Evolutionary conservation across 92 coral and sea anemone species (phyloP).

Genomic region (Micromussa lordhowensis): DNA sequence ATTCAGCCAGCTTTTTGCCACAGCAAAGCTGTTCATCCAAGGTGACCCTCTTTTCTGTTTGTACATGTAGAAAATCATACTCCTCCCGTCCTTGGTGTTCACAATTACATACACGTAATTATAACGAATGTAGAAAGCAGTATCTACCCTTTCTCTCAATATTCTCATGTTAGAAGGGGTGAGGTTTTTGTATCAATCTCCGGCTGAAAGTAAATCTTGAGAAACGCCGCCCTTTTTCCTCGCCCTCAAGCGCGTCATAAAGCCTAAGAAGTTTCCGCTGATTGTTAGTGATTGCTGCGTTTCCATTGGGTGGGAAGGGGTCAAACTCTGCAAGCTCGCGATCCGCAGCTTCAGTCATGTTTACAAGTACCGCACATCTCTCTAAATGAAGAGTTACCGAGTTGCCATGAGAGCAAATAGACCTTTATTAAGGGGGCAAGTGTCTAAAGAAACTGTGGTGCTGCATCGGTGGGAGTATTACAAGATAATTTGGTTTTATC

Average conservation of each 20-base stretch:
- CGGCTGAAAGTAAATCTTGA: background rate
- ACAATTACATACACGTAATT: background rate
- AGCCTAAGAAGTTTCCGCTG: background rate
- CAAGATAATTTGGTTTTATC: too few species aligned
- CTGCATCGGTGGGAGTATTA: too few species aligned
- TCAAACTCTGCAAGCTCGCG: background rate
- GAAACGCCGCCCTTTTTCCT: background rate
- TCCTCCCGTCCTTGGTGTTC: background rate
- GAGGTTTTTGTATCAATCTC: background rate
- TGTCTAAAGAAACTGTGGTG: too few species aligned
- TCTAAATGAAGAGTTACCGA: too few species aligned
- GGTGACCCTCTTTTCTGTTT: background rate
- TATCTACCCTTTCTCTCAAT: background rate
- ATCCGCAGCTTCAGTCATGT: too few species aligned
- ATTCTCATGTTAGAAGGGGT: background rate
- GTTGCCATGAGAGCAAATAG: too few species aligned
- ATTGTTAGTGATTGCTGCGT: background rate
- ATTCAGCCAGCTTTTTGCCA: background rate
- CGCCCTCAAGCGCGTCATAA: background rate
- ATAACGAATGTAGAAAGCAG: background rate
- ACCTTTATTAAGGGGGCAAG: too few species aligned
- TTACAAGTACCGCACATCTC: too few species aligned
- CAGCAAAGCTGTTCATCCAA: background rate
- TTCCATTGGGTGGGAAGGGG: background rate
- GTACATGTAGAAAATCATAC: background rate